Evolutionary conservation across 1,140 invertebrate species (phyloP), one percentile per base, ranked within the genome.

Genomic region (Drosophila chauvacae): DNA sequence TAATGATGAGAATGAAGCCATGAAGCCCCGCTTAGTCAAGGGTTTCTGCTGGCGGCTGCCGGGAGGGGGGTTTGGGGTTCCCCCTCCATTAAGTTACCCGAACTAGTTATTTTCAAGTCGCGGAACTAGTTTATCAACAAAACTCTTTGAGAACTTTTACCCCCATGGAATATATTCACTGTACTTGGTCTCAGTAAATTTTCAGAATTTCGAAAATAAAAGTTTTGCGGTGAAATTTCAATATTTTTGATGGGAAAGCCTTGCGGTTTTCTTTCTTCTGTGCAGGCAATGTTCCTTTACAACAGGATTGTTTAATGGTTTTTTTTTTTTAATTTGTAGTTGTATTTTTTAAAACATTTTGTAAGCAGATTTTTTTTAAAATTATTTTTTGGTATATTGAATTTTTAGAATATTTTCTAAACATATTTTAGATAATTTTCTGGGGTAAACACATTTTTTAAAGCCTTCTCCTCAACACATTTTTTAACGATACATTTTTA

Each of bases 1-100:
- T 73, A 73, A 73, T 73, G 60, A 75, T 65, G 73, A 66, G 53
- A 75, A 76, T 58, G 72, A 58, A 65, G 72, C 71, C 30, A 55
- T 55, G 53, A 20, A 45, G 44, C 14, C 68, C 23, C 20, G 68
- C 68, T 73, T 57, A 60, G 48, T 55, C 74, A 69, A 69, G 74
- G 47, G 69, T 57, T 39, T 71, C 37, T 14, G 30, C 9, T 37
- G 9, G 9, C 4, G 11, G 23, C 10, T 13, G 47, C 7, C 7
- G 59, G 44, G 59, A 39, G 9, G 4, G 3, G 41, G 18, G 10
- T 13, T 37, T 30, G 41, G n/a, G 9, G 3, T 44, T 14, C 23
- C 47, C 63, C 47, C 63, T 58, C 41, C 47, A 73, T 53, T 60
- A 76, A 73, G 68, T 75, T 73, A 56, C 47, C 69, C 47, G 39